Base-by-base conservation (phyloP, 2,113 vertebrate species). In the Labeo catla region DNA sequence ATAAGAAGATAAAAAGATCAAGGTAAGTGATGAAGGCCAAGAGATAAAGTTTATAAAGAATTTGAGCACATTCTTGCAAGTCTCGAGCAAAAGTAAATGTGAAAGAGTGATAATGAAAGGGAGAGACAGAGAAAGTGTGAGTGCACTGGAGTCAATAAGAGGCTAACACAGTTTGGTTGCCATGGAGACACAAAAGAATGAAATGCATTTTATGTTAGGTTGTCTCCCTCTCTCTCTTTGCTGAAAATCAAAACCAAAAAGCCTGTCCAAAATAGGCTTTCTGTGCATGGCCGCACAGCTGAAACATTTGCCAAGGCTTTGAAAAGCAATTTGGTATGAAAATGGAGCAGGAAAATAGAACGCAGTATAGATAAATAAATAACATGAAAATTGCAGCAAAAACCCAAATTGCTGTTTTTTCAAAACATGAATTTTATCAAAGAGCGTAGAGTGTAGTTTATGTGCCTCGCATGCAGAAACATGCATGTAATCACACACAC, bases 61-160 rank as follows among this genome's bases (percentile, higher is more conserved):
- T 36, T 15, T 50, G 77, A 81, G 50, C 16, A 43, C n/a, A 57
- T 50, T 54, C 16, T 76, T 76, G 43, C 72, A 72, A 36, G 76
- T 21, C 74, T 66, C 47, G 0, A 39, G n/a, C 6, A 7, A 85
- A 79, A 50, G 52, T 11, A 80, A 72, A 77, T 84, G 50, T 83
- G 50, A 85, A 65, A 78, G 23, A 77, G 72, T 66, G 84, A 84
- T 76, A 23, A 68, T 59, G 12, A 79, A 61, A 84, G 50, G 80
- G 61, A 77, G 47, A 86, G 61, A 78, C 6, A 90, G 89, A 92
- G 87, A 90, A 87, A 91, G 91, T 88, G 87, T 45, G 68, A 83
- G 66, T 73, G 82, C 34, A 43, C 23, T 73, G 81, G 82, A 84
- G 50, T 74, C 68, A 73, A 59, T 84, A 73, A 84, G 82, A 84